Base-by-base conservation (phyloP, 2,888 invertebrate genomes). In the Seira musarum region DNA sequence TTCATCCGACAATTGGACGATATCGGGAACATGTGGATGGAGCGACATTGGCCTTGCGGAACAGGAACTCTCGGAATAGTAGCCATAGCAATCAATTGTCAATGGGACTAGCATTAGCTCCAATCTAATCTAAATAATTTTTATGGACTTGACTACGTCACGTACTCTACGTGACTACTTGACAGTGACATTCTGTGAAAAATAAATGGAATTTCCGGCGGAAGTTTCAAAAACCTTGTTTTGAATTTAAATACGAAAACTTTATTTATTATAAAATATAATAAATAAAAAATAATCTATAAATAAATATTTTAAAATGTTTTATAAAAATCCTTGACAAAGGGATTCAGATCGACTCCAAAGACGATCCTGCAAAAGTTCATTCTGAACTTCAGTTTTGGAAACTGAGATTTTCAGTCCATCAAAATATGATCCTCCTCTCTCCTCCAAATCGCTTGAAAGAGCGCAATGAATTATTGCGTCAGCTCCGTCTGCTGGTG, bases 401-500 rank as follows among this genome's bases (percentile, higher is more conserved):
- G 24, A 69, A 91, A 80, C 90, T 89, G 87, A 95, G 94, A 88
- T 96, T 95, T 87, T 63, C 60, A 80, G 40, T 19, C 74, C 74
- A 60, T 93, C 93, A 40, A 96, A 92, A 88, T 96, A 97, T 2
- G 92, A 90, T 15, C 96, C 96, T 0, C 95, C 94, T 87, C 91
- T 90, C 2, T 92, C 92, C 88, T 95, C 94, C 30, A 96, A 89
- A 40, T 92, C 90, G 64, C 92, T 91, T 65, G 94, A 92, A 15
- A 96, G 91, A 87, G 94, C 94, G 6, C 95, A 92, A 89, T 92
- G 93, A 13, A 95, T 91, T 70, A 95, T 91, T 0, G 95, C 92
- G 80, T 92, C 91, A 0, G 97, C 94, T 21, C 97, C 97, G 88
- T 94, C 92, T 80, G 92, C 92, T 3, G 95, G 93, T 0, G 92